Percentiles rank a stretch among this genome's conserved stretches.
Evolutionary conservation across 2,888 invertebrate genomes (phyloP).

Genomic region (Watsonalla binaria): DNA sequence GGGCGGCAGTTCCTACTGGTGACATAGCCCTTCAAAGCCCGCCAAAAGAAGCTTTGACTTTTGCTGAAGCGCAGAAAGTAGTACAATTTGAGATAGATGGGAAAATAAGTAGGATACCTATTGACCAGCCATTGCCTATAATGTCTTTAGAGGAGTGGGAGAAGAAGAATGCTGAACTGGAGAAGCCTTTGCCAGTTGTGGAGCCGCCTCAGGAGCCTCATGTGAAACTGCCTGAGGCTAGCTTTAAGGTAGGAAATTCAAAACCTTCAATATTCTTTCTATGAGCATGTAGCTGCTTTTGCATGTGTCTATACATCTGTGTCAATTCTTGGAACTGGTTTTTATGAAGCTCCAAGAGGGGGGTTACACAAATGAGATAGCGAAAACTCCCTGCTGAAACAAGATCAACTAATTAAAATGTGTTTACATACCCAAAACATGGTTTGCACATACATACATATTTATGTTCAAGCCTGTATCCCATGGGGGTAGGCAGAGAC

Average conservation of each 20-base stretch:
- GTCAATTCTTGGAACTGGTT: no score
- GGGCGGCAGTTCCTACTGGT: constrained; percentile 79
- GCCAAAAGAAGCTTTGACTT: constrained; percentile 85
- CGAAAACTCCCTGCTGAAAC: no score
- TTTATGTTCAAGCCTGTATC: no score
- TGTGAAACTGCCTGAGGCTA: constrained; percentile 69
- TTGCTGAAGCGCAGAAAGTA: constrained; percentile 90
- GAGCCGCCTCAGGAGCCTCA: constrained; percentile 66
- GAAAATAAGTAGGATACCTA: constrained; percentile 82
- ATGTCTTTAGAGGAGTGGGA: constrained; percentile 84
- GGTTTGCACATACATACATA: no score
- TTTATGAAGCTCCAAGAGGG: no score
- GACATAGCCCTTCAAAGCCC: constrained; percentile 72
- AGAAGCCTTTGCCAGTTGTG: constrained; percentile 62
- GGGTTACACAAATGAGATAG: no score
- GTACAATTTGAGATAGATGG: constrained; percentile 94
- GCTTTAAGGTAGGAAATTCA: constrained; percentile 49
- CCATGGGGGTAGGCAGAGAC: no score
- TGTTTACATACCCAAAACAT: no score
- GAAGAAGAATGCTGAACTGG: constrained; percentile 66
- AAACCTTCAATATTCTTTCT: background rate
- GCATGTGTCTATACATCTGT: no score
- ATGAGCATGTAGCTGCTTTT: no score
- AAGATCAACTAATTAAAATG: no score
- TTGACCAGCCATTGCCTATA: constrained; percentile 83